Evolutionary conservation across 2,888 invertebrate genomes (phyloP).

Genomic region (Caenorhabditis sulstoni): DNA sequence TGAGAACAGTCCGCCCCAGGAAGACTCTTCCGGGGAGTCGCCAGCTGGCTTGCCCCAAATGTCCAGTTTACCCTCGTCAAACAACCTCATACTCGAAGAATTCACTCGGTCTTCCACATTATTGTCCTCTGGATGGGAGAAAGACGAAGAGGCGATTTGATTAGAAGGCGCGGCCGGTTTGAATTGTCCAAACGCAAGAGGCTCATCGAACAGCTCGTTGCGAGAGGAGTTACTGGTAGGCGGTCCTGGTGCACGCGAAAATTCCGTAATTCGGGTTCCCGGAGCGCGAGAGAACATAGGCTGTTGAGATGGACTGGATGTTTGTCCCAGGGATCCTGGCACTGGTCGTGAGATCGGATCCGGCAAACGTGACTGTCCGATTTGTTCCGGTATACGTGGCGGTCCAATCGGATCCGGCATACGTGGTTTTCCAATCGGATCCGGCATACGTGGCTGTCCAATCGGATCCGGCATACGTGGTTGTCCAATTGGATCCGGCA

Average conservation of each 20-base stretch:
- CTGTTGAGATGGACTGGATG: not conserved
- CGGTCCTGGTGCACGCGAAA: slow-evolving; percentile 21
- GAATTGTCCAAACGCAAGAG: slow-evolving; percentile 35
- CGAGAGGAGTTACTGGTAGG: slow-evolving; percentile 1
- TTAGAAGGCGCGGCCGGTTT: slow-evolving; percentile 1
- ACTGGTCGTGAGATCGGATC: slow-evolving; percentile 27
- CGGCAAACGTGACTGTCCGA: not conserved
- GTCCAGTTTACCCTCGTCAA: slow-evolving; percentile 21
- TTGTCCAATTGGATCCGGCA: not conserved
- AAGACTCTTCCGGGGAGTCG: not conserved
- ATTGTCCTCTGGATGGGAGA: not conserved
- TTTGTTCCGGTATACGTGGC: too few relatives aligned
- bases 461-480: not conserved
- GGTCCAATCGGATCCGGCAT: not conserved
- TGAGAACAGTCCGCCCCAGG: slow-evolving; percentile 54
- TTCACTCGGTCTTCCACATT: slow-evolving; percentile 27
- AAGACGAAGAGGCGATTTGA: slow-evolving; percentile 11
- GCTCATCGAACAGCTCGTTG: slow-evolving; percentile 28
- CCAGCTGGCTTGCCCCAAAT: slow-evolving; percentile 50
- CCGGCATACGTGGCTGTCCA: not conserved
- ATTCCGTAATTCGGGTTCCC: slow-evolving; percentile 16
- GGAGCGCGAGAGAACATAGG: slow-evolving; percentile 37
- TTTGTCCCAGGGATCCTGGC: not conserved
- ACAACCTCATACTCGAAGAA: slow-evolving; percentile 18
- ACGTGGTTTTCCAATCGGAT: not conserved